phyloP scores from a whole-genome alignment of 2,797 vertebrate species.

The Mus spretus region DNA sequence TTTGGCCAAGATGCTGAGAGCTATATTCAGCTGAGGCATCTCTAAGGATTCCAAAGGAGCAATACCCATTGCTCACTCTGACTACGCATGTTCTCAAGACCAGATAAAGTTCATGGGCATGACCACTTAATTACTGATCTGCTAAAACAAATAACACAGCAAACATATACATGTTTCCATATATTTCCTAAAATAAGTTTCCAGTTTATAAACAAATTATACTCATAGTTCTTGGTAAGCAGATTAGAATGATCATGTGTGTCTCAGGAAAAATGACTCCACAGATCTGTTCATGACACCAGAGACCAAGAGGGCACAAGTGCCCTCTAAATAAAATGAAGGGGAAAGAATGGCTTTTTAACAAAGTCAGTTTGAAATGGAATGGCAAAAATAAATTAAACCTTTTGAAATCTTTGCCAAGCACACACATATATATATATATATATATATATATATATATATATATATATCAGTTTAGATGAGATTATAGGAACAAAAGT shows the following conservation, averaged over 20 bases:
- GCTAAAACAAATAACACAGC: slow-evolving; percentile 1
- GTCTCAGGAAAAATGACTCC: slow-evolving; percentile 14
- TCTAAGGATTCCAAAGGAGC: neutral
- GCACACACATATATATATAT: neutral
- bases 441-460: neutral
- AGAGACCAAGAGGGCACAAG: slow-evolving; percentile 28
- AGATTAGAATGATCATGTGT: slow-evolving; percentile 32
- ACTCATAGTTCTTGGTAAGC: neutral
- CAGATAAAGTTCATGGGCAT: slow-evolving; percentile 2
- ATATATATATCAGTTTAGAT: slow-evolving; percentile 55
- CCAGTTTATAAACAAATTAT: neutral
- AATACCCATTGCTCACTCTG: neutral
- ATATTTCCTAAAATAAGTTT: slow-evolving; percentile 36
- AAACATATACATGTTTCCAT: neutral
- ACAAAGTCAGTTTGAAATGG: slow-evolving; percentile 66
- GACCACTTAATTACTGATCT: neutral
- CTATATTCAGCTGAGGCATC: neutral
- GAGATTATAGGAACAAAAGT: slow-evolving; percentile 56
- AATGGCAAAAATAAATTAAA: slow-evolving; percentile 70
- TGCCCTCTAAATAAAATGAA: slow-evolving; percentile 70
- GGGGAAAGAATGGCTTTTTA: slow-evolving; percentile 69
- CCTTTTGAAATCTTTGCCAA: slow-evolving; percentile 70
- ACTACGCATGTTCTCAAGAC: neutral
- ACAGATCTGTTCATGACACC: neutral
- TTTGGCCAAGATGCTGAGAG: neutral